Base-by-base conservation (phyloP, 2,113 vertebrate genomes). In the Bubo blakistoni region DNA sequence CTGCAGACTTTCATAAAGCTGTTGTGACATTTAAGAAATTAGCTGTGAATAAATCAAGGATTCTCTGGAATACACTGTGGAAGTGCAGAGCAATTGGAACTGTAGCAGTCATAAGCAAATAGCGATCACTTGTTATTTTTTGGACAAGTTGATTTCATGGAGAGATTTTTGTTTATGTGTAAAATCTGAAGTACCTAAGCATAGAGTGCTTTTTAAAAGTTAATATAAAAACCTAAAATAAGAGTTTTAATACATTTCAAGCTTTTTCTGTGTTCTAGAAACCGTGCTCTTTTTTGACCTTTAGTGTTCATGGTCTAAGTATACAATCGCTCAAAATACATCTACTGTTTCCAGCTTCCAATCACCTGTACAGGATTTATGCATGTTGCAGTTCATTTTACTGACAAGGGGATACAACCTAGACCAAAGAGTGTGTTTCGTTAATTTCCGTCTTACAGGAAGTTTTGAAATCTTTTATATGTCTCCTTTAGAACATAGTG, bases 11-110 rank as follows among this genome's bases (percentile, higher is more conserved):
- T 88, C 42, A 42, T 59, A 80, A 86, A 70, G 42, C 58, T 77
- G n/a, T 78, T 74, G 54, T 88, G 95, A 82, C 76, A 63, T 92
- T 82, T 86, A 51, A 69, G 63, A 90, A 88, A 88, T 92, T 76
- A 94, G 34, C 38, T 94, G 58, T 72, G 88, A 90, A 86, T 87
- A 86, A 76, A 85, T 82, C 25, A 77, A 59, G 54, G 52, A 32
- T 82, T 54, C 36, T 88, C 52, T 85, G 79, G 58, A 91, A 88
- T 13, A 49, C 20, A 18, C 12, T 51, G 73, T 34, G 57, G 70
- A 82, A 78, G 47, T 42, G 55, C 51, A 67, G 85, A 82, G 44
- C 3, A 6, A 46, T 79, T 72, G 66, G 66, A 73, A 61, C 71
- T 29, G 29, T 51, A 59, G 65, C 70, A 71, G 47, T 81, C 86